These are phyloP conservation scores for Vireo altiloquus DNA, from an alignment of 2,113 vertebrate genomes.

Conservation along the genomic window DNA sequence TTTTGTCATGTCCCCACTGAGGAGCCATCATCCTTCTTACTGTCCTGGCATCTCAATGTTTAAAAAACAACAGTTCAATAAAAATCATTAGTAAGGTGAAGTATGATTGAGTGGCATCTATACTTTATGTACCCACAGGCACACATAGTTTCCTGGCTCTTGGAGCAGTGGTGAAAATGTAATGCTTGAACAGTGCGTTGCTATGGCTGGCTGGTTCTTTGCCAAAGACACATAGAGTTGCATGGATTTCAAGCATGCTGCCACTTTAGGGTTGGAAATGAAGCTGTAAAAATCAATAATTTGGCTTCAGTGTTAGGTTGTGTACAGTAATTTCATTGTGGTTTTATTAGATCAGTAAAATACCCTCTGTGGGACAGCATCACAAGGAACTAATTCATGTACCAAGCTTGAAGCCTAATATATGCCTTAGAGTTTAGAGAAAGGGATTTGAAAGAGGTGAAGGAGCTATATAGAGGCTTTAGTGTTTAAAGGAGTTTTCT, in stretches of 20 bases:
- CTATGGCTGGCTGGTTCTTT: slow-evolving; percentile 29
- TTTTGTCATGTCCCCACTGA: not conserved
- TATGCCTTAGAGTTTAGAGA: slow-evolving; percentile 1
- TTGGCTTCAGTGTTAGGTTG: slow-evolving; percentile 33
- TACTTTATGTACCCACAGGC: not conserved
- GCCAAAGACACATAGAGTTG: slow-evolving; percentile 33
- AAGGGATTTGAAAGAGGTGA: not conserved
- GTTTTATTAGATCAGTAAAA: slow-evolving; percentile 66
- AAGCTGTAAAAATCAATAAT: slow-evolving; percentile 58
- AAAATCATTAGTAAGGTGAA: slow-evolving; percentile 57
- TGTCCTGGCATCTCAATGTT: not conserved
- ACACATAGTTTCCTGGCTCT: slow-evolving; percentile 33
- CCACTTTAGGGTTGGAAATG: slow-evolving; percentile 32
- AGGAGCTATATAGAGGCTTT: slow-evolving; percentile 35
- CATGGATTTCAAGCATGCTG: slow-evolving; percentile 40
- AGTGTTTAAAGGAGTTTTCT: slow-evolving; percentile 44
- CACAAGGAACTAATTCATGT: slow-evolving; percentile 47
- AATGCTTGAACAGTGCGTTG: not conserved
- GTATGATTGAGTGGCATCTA: slow-evolving; percentile 55
- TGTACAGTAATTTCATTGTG: slow-evolving; percentile 64
- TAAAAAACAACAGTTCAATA: slow-evolving; percentile 14
- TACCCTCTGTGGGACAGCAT: slow-evolving; percentile 8
- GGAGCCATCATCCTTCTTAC: not conserved
- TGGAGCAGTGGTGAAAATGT: not conserved
- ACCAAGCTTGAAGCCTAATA: slow-evolving; percentile 24